phyloP scores from a whole-genome alignment of 1,140 invertebrate genomes.

The Globodera ellingtonae region DNA sequence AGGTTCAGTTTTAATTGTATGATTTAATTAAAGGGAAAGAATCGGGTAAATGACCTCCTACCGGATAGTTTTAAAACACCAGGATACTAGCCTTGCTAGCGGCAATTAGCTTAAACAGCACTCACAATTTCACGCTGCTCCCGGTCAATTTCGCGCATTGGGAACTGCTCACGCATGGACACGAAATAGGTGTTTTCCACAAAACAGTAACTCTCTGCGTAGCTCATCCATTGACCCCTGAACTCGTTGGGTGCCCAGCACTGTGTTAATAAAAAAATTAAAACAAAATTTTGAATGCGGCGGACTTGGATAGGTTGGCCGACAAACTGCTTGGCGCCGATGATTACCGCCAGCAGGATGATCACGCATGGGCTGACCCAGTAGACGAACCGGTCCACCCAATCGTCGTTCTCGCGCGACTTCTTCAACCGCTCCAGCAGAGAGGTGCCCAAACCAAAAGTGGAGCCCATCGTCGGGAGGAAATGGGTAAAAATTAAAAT shows the following conservation, averaged over 20 bases:
- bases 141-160: conserved; percentile 21
- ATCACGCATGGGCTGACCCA: conserved; percentile 39
- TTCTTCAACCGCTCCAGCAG: not conserved
- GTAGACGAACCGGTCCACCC: conserved; percentile 47
- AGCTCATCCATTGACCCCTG: conserved; percentile 36
- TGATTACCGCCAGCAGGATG: conserved; percentile 35
- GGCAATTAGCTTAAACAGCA: not conserved
- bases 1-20: no score
- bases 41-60: no score
- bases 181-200: conserved; percentile 52
- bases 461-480: not conserved
- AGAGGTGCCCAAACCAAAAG: not conserved
- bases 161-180: conserved; percentile 26
- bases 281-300: not conserved
- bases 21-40: no score
- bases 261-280: conserved; percentile 22
- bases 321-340: conserved; percentile 49
- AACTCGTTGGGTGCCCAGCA: conserved; percentile 51
- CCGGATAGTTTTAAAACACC: no score
- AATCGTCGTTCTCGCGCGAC: conserved; percentile 35
- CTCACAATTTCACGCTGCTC: conserved; percentile 33
- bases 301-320: conserved; percentile 41
- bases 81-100: no score
- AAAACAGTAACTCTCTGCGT: conserved; percentile 47
- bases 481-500: not conserved